phyloP scores from a whole-genome alignment of 2,797 vertebrate species.

The Macropus fuliginosus region DNA sequence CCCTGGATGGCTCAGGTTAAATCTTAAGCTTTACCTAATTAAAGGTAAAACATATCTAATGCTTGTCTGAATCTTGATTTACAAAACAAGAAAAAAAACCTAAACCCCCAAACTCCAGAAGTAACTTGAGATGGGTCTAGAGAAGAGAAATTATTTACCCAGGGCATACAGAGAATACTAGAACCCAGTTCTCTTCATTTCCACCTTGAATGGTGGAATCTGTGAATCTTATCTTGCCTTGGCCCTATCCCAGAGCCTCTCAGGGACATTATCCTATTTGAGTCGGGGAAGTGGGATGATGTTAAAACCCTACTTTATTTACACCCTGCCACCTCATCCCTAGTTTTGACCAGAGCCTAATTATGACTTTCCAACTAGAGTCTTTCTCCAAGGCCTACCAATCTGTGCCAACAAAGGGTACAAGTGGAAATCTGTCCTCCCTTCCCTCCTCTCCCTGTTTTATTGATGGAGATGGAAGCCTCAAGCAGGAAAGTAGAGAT shows the following conservation, averaged over 20 bases:
- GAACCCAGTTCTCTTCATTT: background rate
- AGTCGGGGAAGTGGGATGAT: background rate
- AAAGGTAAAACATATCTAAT: background rate
- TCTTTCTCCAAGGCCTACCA: background rate
- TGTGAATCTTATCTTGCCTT: background rate
- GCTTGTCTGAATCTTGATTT: background rate
- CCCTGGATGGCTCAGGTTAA: background rate
- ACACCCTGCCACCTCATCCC: background rate
- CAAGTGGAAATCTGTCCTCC: background rate
- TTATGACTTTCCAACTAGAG: background rate
- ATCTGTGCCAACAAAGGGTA: background rate
- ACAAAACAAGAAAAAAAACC: background rate
- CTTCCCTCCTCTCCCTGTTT: background rate
- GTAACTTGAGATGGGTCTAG: background rate
- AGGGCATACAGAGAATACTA: background rate
- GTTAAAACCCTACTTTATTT: background rate
- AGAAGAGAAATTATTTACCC: background rate
- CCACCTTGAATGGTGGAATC: background rate
- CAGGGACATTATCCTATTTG: background rate
- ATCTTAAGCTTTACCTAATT: background rate
- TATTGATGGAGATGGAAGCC: background rate
- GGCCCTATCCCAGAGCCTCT: background rate
- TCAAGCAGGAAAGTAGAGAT: background rate
- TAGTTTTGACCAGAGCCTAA: background rate
- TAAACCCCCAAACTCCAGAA: background rate